phyloP scores from a whole-genome alignment of 2,113 vertebrate genomes.

The Plectropomus leopardus region DNA sequence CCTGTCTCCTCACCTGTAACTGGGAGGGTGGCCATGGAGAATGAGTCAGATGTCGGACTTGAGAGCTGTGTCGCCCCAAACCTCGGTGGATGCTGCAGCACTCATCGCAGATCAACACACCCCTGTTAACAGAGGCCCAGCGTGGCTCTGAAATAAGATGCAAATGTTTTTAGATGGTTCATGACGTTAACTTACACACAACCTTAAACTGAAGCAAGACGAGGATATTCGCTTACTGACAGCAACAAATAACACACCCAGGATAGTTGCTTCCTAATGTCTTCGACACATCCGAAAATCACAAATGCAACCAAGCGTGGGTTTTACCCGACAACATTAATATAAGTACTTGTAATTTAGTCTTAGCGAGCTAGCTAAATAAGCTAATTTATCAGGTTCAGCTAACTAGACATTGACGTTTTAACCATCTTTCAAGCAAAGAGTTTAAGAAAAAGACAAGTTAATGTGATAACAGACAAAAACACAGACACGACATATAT shows the following conservation, averaged over 20 bases:
- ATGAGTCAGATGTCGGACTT: conserved; percentile 96
- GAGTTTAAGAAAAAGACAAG: conserved; percentile 21
- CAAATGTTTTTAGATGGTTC: neutral
- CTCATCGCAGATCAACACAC: conserved; percentile 96
- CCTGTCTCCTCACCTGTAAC: conserved; percentile 89
- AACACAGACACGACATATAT: neutral
- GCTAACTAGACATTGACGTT: neutral
- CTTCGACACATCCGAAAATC: conserved; percentile 7
- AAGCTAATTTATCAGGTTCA: conserved; percentile 4
- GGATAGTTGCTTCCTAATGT: neutral
- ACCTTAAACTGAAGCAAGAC: neutral
- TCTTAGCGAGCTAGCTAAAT: neutral
- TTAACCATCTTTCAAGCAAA: neutral
- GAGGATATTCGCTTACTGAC: neutral
- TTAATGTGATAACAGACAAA: conserved; percentile 17
- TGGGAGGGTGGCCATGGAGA: conserved; percentile 93
- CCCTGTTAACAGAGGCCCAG: conserved; percentile 97
- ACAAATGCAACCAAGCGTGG: neutral
- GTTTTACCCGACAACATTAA: neutral
- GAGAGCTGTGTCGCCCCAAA: conserved; percentile 96
- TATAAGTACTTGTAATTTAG: neutral
- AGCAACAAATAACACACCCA: conserved; percentile 3
- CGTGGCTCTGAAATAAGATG: conserved; percentile 88
- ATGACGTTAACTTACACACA: neutral
- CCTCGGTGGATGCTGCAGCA: conserved; percentile 98